A percentile compares a stretch with the other conserved stretches of the same genome.
Conservation (phyloP, 2,113 vertebrate genomes). For the Apodemus sylvaticus region DNA sequence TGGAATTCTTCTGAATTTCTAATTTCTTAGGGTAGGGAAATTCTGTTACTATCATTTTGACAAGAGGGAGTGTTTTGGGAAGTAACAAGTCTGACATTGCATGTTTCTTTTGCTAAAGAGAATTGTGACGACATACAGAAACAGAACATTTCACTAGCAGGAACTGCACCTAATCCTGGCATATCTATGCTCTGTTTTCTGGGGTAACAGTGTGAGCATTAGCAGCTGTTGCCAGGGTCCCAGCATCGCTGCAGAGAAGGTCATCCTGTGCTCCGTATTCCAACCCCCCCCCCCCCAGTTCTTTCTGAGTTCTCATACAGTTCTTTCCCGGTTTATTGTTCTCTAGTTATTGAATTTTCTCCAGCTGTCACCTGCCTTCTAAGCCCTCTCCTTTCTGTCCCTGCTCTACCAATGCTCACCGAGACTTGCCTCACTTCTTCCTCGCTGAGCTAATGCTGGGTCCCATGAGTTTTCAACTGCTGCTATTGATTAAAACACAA, state of each 20-base stretch:
- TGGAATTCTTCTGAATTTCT: not conserved
- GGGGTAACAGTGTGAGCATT: not conserved
- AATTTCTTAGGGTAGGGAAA: not conserved
- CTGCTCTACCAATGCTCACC: not conserved
- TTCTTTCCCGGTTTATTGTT: not conserved
- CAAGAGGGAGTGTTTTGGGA: not conserved
- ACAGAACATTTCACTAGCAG: not conserved
- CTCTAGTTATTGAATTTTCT: slow-evolving; percentile 11
- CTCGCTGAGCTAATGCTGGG: not conserved
- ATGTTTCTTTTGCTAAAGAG: not conserved
- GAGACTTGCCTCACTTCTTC: not conserved
- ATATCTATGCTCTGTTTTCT: not conserved
- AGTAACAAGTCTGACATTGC: not conserved
- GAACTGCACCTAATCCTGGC: not conserved
- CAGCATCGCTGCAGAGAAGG: slow-evolving; percentile 28
- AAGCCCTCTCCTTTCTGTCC: not conserved
- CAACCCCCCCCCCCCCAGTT: not conserved
- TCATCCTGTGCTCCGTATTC: slow-evolving; percentile 28
- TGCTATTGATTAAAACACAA: not conserved
- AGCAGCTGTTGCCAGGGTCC: not conserved
- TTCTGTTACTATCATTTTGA: not conserved
- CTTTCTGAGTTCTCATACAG: not conserved
- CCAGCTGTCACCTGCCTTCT: slow-evolving; percentile 20
- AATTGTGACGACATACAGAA: not conserved
- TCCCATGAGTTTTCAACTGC: not conserved